These are phyloP conservation scores for Erpobdella octoculata DNA, from an alignment of 2,888 invertebrate species.

Conservation along the genomic window DNA sequence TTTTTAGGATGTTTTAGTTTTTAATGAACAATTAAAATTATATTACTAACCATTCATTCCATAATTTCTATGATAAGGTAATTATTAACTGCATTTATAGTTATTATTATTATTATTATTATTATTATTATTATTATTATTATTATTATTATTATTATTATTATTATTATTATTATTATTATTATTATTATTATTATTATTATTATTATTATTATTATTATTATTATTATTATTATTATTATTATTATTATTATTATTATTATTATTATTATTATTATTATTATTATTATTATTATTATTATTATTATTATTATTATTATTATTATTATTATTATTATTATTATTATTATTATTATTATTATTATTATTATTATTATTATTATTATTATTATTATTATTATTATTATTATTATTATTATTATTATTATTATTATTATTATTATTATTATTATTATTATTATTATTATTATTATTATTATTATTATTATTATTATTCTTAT, in stretches of 20 bases:
- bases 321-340: background rate
- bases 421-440: background rate
- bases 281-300: background rate
- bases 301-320: background rate
- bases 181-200: background rate
- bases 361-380: background rate
- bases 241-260: background rate
- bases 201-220: background rate
- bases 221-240: background rate
- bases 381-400: conserved; percentile 6
- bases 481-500: conserved; percentile 7
- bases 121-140: background rate
- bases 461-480: conserved; percentile 9
- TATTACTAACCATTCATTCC: too few species aligned
- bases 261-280: background rate
- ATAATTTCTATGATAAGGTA: too few species aligned
- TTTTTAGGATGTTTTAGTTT: too few species aligned
- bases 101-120: background rate
- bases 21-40: too few species aligned
- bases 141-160: background rate
- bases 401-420: background rate
- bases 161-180: background rate
- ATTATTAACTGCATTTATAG: too few species aligned
- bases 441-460: background rate
- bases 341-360: background rate